phyloP scores from a whole-genome alignment of 2,888 invertebrate species.

The Lissonota sp. region DNA sequence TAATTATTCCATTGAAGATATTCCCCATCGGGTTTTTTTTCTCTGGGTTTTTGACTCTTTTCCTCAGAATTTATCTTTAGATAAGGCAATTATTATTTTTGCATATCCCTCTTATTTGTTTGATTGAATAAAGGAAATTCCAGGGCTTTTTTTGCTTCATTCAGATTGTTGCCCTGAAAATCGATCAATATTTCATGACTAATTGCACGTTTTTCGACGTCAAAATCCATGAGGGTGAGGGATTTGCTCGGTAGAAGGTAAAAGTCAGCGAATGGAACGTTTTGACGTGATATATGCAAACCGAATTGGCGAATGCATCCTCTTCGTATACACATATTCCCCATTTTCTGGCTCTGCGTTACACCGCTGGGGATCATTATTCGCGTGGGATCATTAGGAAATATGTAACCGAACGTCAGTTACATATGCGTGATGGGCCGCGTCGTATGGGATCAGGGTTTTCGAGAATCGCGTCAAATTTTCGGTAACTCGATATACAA shows the following conservation, averaged over 20 bases:
- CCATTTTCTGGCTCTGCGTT: too few species aligned
- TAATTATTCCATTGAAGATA: too few species aligned
- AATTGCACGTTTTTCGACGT: slow-evolving; percentile 36
- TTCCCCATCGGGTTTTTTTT: too few species aligned
- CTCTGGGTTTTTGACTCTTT: too few species aligned
- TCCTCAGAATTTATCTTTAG: too few species aligned
- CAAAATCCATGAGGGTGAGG: slow-evolving; percentile 24
- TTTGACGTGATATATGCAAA: slow-evolving; percentile 56
- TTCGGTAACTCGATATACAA: slow-evolving; percentile 51
- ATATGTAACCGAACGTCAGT: slow-evolving; percentile 46
- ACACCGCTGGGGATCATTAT: slow-evolving; percentile 49
- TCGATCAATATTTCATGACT: slow-evolving; percentile 40
- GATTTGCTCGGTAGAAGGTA: slow-evolving; percentile 9
- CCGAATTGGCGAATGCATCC: slow-evolving; percentile 52
- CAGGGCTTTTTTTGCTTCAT: too few species aligned
- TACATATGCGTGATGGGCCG: slow-evolving; percentile 33
- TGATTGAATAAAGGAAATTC: too few species aligned
- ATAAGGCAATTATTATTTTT: too few species aligned
- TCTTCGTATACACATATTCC: slow-evolving; percentile 43
- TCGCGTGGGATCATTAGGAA: slow-evolving; percentile 57
- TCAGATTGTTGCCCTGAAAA: slow-evolving; percentile 9
- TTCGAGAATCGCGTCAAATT: slow-evolving; percentile 54
- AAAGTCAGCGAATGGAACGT: slow-evolving; percentile 35
- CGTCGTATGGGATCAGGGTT: too few species aligned
- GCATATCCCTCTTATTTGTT: too few species aligned